Evolutionary conservation across 2,797 vertebrate species (phyloP), one percentile per base, ranked within the genome.

Genomic region (Halcyon smyrnensis): DNA sequence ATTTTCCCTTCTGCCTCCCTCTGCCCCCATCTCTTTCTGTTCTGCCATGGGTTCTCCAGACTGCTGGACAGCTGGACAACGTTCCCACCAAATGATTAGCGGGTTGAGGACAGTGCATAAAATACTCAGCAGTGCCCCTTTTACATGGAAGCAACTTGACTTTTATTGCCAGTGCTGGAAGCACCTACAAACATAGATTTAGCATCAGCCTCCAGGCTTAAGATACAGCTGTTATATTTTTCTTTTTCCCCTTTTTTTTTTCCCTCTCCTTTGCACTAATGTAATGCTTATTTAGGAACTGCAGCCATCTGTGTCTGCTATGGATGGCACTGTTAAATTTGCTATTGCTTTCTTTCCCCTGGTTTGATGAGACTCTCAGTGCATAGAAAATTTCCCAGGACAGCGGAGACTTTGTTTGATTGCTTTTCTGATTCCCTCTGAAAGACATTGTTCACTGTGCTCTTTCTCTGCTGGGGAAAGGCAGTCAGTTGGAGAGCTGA

Each of bases 251-350:
- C 95, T 39, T 83, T 91, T 90, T 74, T 89, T 74, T 83, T 13
- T 1, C 4, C 21, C 28, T 91, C 90, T 97, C 90, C 93, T 97
- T 96, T 76, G 86, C 93, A 91, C 95, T 97, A 98, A 98, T 97
- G 97, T 96, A 98, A 98, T 98, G 97, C 97, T 98, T 98, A 97
- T 97, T 98, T 98, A 97, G 97, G 97, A 97, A 74, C 94, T 51
- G 68, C 94, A 97, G 95, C 97, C 98, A 98, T 97, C 98, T 98
- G 98, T 84, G 82, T 91, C 93, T 97, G 95, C 97, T 95, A 75
- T 36, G 82, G 92, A 91, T 97, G 96, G 93, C 91, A 92, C 91
- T 94, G 94, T 91, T 91, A 93, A 81, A 78, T 94, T 94, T 45
- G 18, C 93, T 95, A 84, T 89, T 95, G 91, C 95, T 97, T 96